Base-by-base conservation (phyloP, 2,797 vertebrate genomes). In the Octomys mimax region DNA sequence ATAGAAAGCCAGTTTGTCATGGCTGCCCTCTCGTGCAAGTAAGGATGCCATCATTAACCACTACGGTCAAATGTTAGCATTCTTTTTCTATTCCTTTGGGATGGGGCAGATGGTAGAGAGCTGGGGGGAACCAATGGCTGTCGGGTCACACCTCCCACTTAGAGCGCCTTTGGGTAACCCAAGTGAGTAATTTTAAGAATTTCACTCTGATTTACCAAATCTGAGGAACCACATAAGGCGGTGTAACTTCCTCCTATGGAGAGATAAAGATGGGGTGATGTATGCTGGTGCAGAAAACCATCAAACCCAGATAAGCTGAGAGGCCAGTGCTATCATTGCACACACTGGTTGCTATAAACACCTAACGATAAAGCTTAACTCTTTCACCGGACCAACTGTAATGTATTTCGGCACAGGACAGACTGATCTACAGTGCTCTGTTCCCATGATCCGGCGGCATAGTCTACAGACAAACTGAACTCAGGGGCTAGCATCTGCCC, bases 1-100 rank as follows among this genome's bases (percentile, higher is more conserved):
- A 83, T 66, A 92, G 92, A 95, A 93, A 98, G 87, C 87, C 92
- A 39, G 96, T 96, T 91, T 97, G 97, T 97, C 95, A 89, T 28
- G 66, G 93, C 78, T 84, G 61, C 94, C 61, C 64, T 79, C 75
- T 86, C 78, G 57, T 52, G 16, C 96, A 96, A 94, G 97, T 94
- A 88, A 89, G 78, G 84, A 95, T 87, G 54, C 68, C 93, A 28
- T 96, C 87, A 16, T 87, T 89, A 95, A 97, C 95, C 59, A 84
- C 94, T 91, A 14, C 71, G 70, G 97, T 98, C 52, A 6, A 95
- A 61, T 96, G 97, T 97, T 96, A 84, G 95, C 94, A 94, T 98
- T 96, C 97, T 96, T 96, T 22, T 71, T 46, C 22, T 94, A 91
- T 97, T 98, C 97, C 94, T 64, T 96, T 98, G 94, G 93, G 89